These are phyloP conservation scores for Rhimphoctona megacephalus DNA, from an alignment of 2,888 invertebrate genomes.

Conservation along the genomic window DNA sequence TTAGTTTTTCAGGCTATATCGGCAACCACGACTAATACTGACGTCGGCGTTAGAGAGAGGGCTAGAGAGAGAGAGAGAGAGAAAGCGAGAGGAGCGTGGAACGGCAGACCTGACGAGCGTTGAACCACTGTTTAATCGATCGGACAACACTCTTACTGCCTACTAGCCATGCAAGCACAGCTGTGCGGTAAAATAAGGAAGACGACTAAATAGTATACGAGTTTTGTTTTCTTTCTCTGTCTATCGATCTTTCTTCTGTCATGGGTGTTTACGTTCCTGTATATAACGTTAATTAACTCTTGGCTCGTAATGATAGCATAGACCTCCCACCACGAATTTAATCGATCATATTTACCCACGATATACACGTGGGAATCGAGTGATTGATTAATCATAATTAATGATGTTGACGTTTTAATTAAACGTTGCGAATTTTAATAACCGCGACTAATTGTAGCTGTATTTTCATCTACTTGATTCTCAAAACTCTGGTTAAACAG, in stretches of 20 bases:
- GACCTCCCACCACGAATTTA: conserved; percentile 2
- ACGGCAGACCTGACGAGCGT: conserved; percentile 59
- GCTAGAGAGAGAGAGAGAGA: conserved; percentile 48
- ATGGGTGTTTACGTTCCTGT: neutral
- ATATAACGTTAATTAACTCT: conserved; percentile 57
- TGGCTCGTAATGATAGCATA: conserved; percentile 28
- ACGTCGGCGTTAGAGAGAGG: conserved; percentile 8
- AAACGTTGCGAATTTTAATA: neutral
- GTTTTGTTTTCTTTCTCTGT: neutral
- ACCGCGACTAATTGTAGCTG: neutral
- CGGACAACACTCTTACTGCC: conserved; percentile 57
- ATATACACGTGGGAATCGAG: neutral
- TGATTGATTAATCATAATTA: conserved; percentile 7
- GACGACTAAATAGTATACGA: conserved; percentile 9
- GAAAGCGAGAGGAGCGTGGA: conserved; percentile 42
- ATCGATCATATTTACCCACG: conserved; percentile 34
- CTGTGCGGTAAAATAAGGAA: conserved; percentile 23
- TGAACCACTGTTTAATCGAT: conserved; percentile 67
- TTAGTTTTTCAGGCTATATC: conserved; percentile 63
- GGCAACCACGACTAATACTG: conserved; percentile 35
- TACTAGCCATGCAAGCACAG: conserved; percentile 43
- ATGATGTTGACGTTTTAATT: neutral
- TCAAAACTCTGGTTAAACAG: too few species aligned
- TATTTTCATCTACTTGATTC: neutral
- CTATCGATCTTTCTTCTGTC: neutral